Conservation (phyloP, 2,797 vertebrate species). For the Galaxias olidus region DNA sequence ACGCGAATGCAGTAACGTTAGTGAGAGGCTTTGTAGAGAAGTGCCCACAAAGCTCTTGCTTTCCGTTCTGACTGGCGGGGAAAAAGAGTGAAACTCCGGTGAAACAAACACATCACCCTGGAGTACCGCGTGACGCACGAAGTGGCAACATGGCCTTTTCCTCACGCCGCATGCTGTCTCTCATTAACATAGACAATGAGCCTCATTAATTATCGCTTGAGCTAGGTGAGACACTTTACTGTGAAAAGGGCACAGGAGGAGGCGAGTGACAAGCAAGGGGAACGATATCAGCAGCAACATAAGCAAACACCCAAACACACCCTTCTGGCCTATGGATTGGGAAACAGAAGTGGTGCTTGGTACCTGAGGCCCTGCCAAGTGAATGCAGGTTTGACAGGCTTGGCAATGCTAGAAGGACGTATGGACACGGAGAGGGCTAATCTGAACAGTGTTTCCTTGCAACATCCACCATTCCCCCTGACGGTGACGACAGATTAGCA, state of each 20-base stretch:
- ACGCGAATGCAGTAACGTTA: conserved; percentile 59
- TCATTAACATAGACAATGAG: conserved; percentile 76
- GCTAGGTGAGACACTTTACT: conserved; percentile 62
- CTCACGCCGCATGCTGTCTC: conserved; percentile 59
- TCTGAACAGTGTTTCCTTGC: no score
- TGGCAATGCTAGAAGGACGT: no score
- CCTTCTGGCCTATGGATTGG: conserved; percentile 34
- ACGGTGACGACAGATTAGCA: no score
- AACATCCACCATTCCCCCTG: no score
- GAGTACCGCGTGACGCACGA: conserved; percentile 17
- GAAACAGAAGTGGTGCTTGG: conserved; percentile 54
- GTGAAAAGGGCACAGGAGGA: conserved; percentile 65
- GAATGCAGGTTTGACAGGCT: conserved; percentile 9
- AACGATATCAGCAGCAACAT: no score
- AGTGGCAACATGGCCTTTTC: conserved; percentile 53
- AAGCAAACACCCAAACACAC: conserved; percentile 37
- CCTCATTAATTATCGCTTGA: conserved; percentile 72
- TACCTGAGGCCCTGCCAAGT: conserved; percentile 20
- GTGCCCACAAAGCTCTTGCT: no score
- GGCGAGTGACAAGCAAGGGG: conserved; percentile 21
- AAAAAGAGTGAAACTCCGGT: conserved; percentile 38
- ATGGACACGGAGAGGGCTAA: no score
- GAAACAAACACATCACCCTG: conserved; percentile 55
- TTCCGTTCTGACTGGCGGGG: conserved; percentile 20
- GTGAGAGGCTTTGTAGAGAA: conserved; percentile 58